Evolutionary conservation across 2,797 vertebrate genomes (phyloP), one percentile per base, ranked within the genome.

Genomic region (Pogoniulus pusillus): DNA sequence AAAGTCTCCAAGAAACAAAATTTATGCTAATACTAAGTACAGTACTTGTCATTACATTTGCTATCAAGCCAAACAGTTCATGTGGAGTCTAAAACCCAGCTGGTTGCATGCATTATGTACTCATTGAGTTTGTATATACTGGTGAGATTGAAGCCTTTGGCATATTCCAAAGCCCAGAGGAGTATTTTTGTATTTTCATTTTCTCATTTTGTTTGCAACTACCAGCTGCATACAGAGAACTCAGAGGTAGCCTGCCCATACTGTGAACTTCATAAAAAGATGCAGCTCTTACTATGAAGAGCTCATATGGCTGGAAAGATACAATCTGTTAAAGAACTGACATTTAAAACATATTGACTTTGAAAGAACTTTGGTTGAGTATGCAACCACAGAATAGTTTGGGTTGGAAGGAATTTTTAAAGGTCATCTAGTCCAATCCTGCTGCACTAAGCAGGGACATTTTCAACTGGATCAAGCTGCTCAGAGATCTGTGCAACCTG

Each of bases 81-180:
- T 80, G 65, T 63, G 63, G 58, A 91, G 54, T 78, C 23, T 69
- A 86, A 77, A 79, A 93, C 69, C 0, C 85, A 94, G 87, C 69
- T 89, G 87, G 83, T 65, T 77, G 66, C 60, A 71, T 69, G 84
- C 59, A 86, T 15, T 71, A 71, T 91, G 54, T 83, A 73, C 39
- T 93, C 85, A 80, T 2, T 53, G 29, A 93, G 69, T 96, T 96
- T 94, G 94, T 79, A 92, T 35, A 82, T 26, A 37, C 62, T 82
- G 77, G 87, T 90, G 92, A 94, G 85, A 87, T 1, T 94, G 85
- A 96, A 92, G 89, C 62, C 59, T 92, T 77, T 85, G 74, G 71
- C 80, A 51, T 93, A 87, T 88, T 94, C 39, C 32, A 83, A 84
- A 94, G 49, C 58, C 47, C 41, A 84, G 65, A 80, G 22, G 12